These are phyloP conservation scores for Conger conger DNA, from an alignment of 2,113 vertebrate genomes.

Conservation along the genomic window DNA sequence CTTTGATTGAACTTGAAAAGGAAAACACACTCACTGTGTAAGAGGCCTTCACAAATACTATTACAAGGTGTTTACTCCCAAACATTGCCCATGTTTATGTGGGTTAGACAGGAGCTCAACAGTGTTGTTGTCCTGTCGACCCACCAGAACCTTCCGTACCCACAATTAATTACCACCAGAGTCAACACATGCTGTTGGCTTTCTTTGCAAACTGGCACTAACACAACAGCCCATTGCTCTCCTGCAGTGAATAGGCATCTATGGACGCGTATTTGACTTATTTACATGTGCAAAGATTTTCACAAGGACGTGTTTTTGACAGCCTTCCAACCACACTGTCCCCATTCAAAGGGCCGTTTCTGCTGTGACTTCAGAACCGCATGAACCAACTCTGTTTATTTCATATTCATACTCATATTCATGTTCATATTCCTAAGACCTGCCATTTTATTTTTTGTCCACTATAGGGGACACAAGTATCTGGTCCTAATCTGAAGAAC, in stretches of 20 bases:
- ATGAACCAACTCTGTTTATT: background rate
- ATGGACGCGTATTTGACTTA: conserved; percentile 32
- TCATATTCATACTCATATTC: too few species aligned
- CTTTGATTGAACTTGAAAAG: background rate
- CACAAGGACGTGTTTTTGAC: conserved; percentile 30
- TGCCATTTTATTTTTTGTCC: too few species aligned
- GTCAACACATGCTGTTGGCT: conserved; percentile 63
- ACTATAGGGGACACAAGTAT: too few species aligned
- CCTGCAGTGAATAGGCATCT: conserved; percentile 56
- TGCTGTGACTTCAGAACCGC: conserved; percentile 28
- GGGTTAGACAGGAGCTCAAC: conserved; percentile 60
- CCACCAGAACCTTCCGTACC: conserved; percentile 61
- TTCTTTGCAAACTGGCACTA: conserved; percentile 57
- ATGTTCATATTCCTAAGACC: too few species aligned
- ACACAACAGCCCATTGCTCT: conserved; percentile 54
- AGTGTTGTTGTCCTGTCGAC: conserved; percentile 62
- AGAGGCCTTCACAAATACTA: conserved; percentile 56
- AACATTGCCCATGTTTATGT: conserved; percentile 63
- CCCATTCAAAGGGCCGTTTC: conserved; percentile 29
- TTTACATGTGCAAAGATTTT: conserved; percentile 34
- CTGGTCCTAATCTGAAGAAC: too few species aligned
- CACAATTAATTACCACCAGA: conserved; percentile 70
- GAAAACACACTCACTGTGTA: background rate
- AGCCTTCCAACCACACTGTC: conserved; percentile 24
- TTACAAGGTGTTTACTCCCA: conserved; percentile 50